Base-by-base conservation (phyloP, 2,888 invertebrate species). In the Seira ritae region DNA sequence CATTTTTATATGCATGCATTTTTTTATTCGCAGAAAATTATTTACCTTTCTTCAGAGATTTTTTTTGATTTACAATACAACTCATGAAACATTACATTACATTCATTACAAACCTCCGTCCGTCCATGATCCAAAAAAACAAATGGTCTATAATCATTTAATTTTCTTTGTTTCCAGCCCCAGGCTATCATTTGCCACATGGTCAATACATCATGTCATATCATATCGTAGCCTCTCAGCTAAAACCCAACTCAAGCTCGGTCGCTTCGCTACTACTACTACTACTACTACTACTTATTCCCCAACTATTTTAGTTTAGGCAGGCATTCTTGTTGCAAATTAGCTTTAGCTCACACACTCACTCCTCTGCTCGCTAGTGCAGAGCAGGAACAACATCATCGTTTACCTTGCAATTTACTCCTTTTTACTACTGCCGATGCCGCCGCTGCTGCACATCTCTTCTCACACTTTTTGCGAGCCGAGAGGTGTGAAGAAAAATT, bases 81-180 rank as follows among this genome's bases (percentile, higher is more conserved):
- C n/a, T n/a, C n/a, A n/a, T n/a, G n/a, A n/a, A n/a, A n/a, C n/a
- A n/a, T n/a, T n/a, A 31, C 31, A 31, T 31, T 31, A n/a, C n/a
- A n/a, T n/a, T 31, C 8, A 31, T 31, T 31, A 4, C 31, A 31
- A 4, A 8, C 31, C 31, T 31, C 31, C 8, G 8, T 55, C 55
- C 55, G 55, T 55, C n/a, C 17, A 55, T 55, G n/a, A 17, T 55
- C 1, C 3, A 55, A 55, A 55, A 55, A 55, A 55, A 55, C 17
- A 55, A 55, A 55, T 17, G 55, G 55, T 55, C 55, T 55, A 55
- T 55, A 55, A 55, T 55, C 55, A 55, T 55, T 55, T 55, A 55
- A 55, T 55, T 55, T 55, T 55, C 55, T 55, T 55, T 55, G 17
- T 55, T 55, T 55, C 55, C 15, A n/a, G 55, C 55, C 55, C n/a